These are phyloP conservation scores for Keiferia lycopersicella DNA, from an alignment of 2,888 invertebrate species.

Conservation along the genomic window DNA sequence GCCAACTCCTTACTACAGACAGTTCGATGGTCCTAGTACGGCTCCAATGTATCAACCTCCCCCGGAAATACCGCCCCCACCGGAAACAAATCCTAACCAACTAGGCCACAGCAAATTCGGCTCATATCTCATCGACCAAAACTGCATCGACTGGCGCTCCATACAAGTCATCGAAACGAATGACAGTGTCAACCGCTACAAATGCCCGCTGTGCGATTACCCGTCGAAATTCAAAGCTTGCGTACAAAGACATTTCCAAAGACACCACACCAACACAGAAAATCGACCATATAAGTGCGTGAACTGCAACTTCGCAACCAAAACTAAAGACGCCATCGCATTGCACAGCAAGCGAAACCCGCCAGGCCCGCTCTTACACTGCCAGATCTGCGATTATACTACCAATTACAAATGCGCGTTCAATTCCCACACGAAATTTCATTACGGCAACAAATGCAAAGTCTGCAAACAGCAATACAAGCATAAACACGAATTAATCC, in stretches of 20 bases:
- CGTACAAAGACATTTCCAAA: slow-evolving; percentile 62
- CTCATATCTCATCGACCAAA: slow-evolving; percentile 48
- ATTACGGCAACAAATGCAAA: slow-evolving; percentile 54
- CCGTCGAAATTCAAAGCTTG: slow-evolving; percentile 61
- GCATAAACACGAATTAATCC: slow-evolving; percentile 58
- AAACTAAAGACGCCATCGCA: slow-evolving; percentile 65
- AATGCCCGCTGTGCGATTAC: slow-evolving; percentile 58
- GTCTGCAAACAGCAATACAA: slow-evolving; percentile 54
- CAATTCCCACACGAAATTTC: slow-evolving; percentile 57
- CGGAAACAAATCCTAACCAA: neutral
- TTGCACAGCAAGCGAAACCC: slow-evolving; percentile 62
- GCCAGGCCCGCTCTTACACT: slow-evolving; percentile 40
- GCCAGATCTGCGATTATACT: slow-evolving; percentile 48
- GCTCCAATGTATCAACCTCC: neutral
- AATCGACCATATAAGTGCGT: slow-evolving; percentile 59
- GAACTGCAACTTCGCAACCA: slow-evolving; percentile 64
- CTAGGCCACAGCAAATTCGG: slow-evolving; percentile 2
- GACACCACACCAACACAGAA: slow-evolving; percentile 56
- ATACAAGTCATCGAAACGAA: slow-evolving; percentile 56
- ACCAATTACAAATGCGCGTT: slow-evolving; percentile 58
- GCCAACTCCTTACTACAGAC: neutral
- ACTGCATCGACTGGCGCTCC: slow-evolving; percentile 53
- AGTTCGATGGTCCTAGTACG: neutral
- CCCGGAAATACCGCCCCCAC: neutral
- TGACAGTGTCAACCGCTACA: slow-evolving; percentile 52